Percentiles rank a stretch among this genome's conserved stretches.
Evolutionary conservation across 2,797 vertebrate genomes (phyloP).

Genomic region (Pseudocheirus occidentalis): DNA sequence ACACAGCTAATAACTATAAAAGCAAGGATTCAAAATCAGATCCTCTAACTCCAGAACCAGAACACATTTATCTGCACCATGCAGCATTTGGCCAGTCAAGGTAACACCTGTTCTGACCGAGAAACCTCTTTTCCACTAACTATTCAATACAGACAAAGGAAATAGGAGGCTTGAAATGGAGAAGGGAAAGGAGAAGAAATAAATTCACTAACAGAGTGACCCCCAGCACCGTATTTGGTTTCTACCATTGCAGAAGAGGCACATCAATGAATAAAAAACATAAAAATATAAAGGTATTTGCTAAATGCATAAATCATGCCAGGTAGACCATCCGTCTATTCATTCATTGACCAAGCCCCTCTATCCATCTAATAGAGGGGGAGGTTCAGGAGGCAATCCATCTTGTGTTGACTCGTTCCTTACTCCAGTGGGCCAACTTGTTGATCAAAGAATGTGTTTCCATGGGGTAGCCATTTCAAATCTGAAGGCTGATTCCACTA

Average conservation of each 20-base stretch:
- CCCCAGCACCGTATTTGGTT: conserved; percentile 15
- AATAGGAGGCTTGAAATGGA: not conserved
- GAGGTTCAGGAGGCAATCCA: conserved; percentile 61
- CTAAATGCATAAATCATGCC: conserved; percentile 61
- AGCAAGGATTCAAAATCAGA: not conserved
- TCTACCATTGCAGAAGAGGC: conserved; percentile 14
- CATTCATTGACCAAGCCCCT: conserved; percentile 49
- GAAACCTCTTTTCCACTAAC: not conserved
- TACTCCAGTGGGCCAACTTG: conserved; percentile 33
- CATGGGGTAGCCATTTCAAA: conserved; percentile 68
- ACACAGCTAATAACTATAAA: not conserved
- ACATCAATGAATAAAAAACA: conserved; percentile 35
- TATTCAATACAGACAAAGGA: conserved; percentile 14
- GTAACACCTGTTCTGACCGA: conserved; percentile 6
- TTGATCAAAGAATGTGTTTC: conserved; percentile 66
- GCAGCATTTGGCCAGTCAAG: not conserved
- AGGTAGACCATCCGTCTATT: conserved; percentile 45
- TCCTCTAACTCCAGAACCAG: not conserved
- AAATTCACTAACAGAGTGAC: not conserved
- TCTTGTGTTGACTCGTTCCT: conserved; percentile 18
- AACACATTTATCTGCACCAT: not conserved
- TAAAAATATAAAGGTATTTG: conserved; percentile 23
- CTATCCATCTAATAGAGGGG: conserved; percentile 48
- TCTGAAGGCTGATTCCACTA: conserved; percentile 46
- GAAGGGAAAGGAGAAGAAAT: conserved; percentile 17